Percentiles rank a stretch among this genome's conserved stretches.
Evolutionary conservation across 1,140 invertebrate species (phyloP).

Genomic region (Micrasema longulum): DNA sequence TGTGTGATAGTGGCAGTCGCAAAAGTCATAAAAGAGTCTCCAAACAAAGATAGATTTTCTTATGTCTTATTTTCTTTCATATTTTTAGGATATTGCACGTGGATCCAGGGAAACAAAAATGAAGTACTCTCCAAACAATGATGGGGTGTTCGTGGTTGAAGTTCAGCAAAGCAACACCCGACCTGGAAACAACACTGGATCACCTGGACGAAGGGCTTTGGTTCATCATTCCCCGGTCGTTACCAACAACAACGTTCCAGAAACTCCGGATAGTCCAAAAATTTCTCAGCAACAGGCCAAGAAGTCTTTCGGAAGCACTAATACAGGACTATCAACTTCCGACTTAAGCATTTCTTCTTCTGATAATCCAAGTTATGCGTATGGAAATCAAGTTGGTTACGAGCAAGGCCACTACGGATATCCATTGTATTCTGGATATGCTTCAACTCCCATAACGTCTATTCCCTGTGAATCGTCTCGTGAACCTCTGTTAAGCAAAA

Average conservation of each 20-base stretch:
- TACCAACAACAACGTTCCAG: conserved; percentile 57
- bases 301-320: conserved; percentile 66
- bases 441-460: conserved; percentile 59
- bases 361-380: conserved; percentile 78
- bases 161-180: conserved; percentile 68
- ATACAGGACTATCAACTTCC: conserved; percentile 81
- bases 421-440: conserved; percentile 70
- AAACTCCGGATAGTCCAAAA: conserved; percentile 65
- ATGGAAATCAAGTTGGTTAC: conserved; percentile 82
- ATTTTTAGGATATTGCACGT: conserved; percentile 73
- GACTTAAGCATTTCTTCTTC: conserved; percentile 79
- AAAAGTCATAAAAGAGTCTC: too few species aligned
- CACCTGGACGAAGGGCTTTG: conserved; percentile 68
- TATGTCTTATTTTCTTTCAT: too few species aligned
- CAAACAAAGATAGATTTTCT: too few species aligned
- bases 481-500: conserved; percentile 64
- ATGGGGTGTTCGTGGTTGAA: conserved; percentile 83
- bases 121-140: conserved; percentile 77
- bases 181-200: conserved; percentile 58
- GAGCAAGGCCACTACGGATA: conserved; percentile 78
- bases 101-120: conserved; percentile 76
- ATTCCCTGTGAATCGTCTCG: conserved; percentile 68
- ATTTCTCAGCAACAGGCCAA: conserved; percentile 58
- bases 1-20: too few species aligned
- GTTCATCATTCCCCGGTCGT: conserved; percentile 67